Evolutionary conservation across 2,113 vertebrate species (phyloP).

Genomic region (cattle (Bos taurus)): DNA sequence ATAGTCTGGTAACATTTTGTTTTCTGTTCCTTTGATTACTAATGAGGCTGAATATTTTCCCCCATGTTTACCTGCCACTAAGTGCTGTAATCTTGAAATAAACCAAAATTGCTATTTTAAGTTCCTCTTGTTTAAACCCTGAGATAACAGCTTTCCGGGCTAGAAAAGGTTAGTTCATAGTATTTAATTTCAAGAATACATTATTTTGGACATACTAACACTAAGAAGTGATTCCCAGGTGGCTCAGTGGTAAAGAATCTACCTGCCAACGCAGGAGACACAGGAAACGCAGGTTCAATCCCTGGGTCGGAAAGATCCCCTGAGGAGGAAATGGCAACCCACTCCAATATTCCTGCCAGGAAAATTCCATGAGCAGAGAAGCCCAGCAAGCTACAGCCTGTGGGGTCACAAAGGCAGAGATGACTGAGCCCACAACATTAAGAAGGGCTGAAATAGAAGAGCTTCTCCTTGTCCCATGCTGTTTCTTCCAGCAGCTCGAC

Average conservation of each 20-base stretch:
- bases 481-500: neutral
- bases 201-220: slow-evolving; percentile 26
- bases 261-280: neutral
- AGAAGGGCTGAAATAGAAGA: slow-evolving; percentile 21
- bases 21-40: slow-evolving; percentile 8
- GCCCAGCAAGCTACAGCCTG: neutral
- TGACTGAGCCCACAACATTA: neutral
- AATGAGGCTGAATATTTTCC: neutral
- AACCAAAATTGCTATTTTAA: neutral
- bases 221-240: neutral
- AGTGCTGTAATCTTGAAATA: slow-evolving; percentile 17
- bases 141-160: neutral
- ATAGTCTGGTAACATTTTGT: neutral
- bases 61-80: neutral
- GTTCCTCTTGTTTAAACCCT: neutral
- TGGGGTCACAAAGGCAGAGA: neutral
- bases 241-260: neutral
- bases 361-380: neutral
- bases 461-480: neutral
- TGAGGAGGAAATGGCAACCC: neutral
- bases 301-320: neutral
- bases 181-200: slow-evolving; percentile 32
- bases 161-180: neutral
- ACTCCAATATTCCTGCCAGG: neutral
- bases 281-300: neutral